Evolutionary conservation across 2,888 invertebrate species (phyloP), one percentile per base, ranked within the genome.

Genomic region (Drosophila leonis): DNA sequence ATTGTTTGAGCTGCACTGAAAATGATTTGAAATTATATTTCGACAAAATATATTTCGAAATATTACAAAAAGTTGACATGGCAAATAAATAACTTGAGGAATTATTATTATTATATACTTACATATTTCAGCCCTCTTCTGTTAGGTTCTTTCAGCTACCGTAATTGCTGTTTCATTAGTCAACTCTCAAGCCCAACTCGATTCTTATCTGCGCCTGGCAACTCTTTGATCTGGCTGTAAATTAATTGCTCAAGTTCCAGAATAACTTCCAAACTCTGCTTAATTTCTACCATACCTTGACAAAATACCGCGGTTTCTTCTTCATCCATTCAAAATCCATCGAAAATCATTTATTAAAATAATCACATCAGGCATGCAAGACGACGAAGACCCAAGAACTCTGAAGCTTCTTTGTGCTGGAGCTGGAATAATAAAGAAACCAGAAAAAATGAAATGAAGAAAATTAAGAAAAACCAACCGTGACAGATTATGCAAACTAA

Each of bases 401-500:
- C 71, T 55, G 70, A 56, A 63, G 31, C 65, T 77, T 65, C 74
- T 78, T 79, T 82, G 73, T 24, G 24, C 24, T 18, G 41, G 13
- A 12, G 12, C 35, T 70, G 60, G 63, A 71, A 81, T 54, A 59
- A 27, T 49, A 52, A 64, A 27, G 27, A 49, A 49, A 49, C 31
- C 49, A 46, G 64, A 66, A 68, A 57, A 66, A 68, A 57, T 54
- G 42, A 64, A 49, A 29, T 31, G 51, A 57, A 69, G 62, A 76
- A 65, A 64, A 51, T 35, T 35, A 67, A 57, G 76, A 68, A 73
- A 79, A 77, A 71, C 72, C 76, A 67, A 80, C 71, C 83, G 85
- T 86, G 82, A 86, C 83, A 85, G 88, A 86, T 88, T 86, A 86
- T 86, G 88, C 88, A 85, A 86, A 85, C 86, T 88, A 88, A 86